phyloP scores from a whole-genome alignment of 2,797 vertebrate species.

The Bryconaethiops microstoma region DNA sequence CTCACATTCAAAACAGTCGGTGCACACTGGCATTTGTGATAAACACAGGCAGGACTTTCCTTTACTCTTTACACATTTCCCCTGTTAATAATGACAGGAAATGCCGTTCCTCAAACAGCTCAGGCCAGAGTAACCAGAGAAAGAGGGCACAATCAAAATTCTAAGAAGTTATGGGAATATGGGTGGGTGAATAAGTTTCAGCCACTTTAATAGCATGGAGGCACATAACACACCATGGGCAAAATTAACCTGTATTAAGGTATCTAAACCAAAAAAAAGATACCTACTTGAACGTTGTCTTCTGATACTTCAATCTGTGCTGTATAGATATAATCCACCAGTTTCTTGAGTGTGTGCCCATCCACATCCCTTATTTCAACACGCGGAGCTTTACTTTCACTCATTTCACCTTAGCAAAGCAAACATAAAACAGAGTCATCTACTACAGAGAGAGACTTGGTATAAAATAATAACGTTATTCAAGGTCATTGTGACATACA shows the following conservation, averaged over 20 bases:
- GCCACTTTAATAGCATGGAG: not conserved
- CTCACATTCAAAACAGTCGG: not conserved
- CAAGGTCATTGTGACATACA: too few species aligned
- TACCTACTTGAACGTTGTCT: slow-evolving; percentile 92
- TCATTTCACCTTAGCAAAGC: slow-evolving; percentile 88
- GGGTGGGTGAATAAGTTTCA: not conserved
- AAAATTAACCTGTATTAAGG: not conserved
- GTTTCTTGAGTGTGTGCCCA: slow-evolving; percentile 88
- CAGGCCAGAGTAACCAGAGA: slow-evolving; percentile 10
- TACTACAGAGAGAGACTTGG: not conserved
- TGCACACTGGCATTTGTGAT: slow-evolving; percentile 41
- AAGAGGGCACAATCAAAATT: slow-evolving; percentile 13
- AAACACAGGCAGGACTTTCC: slow-evolving; percentile 88
- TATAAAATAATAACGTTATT: not conserved
- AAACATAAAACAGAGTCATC: slow-evolving; percentile 13
- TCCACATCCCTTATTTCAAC: slow-evolving; percentile 95
- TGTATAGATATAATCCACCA: slow-evolving; percentile 96
- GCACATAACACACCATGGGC: not conserved
- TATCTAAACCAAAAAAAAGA: not conserved
- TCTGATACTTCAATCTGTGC: slow-evolving; percentile 95
- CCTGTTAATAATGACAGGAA: slow-evolving; percentile 89
- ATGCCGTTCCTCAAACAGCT: slow-evolving; percentile 65
- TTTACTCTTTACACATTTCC: slow-evolving; percentile 79
- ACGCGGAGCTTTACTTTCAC: slow-evolving; percentile 93
- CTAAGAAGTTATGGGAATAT: not conserved